Percentiles rank a stretch among this genome's conserved stretches.
phyloP scores from a whole-genome alignment of 1,140 invertebrate genomes.

The Pectinophora gossypiella region DNA sequence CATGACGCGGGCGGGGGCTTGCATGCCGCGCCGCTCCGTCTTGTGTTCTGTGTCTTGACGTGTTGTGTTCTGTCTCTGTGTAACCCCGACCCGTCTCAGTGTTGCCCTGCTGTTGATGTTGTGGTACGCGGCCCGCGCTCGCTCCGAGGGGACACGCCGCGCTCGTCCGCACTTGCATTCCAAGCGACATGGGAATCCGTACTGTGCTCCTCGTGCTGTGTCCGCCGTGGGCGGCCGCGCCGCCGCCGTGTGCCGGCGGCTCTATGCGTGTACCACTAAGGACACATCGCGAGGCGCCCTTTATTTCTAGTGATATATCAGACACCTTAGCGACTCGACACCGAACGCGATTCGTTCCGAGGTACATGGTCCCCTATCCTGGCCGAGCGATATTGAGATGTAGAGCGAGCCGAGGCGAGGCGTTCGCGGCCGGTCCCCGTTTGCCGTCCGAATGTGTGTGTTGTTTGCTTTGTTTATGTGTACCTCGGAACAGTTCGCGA shows the following conservation, averaged over 20 bases:
- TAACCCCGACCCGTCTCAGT: slow-evolving; percentile 44
- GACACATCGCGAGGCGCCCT: slow-evolving; percentile 38
- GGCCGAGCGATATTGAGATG: slow-evolving; percentile 75
- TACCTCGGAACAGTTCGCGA: slow-evolving; percentile 70
- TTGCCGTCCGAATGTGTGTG: slow-evolving; percentile 54
- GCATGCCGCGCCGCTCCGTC: slow-evolving; percentile 57
- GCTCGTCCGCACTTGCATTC: slow-evolving; percentile 70
- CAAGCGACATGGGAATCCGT: slow-evolving; percentile 74
- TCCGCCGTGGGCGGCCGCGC: slow-evolving; percentile 24
- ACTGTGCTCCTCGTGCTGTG: slow-evolving; percentile 42
- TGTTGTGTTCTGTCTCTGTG: slow-evolving; percentile 64
- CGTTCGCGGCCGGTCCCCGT: slow-evolving; percentile 54
- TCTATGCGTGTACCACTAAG: too few species aligned
- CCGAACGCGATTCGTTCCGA: slow-evolving; percentile 73
- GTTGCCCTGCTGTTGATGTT: slow-evolving; percentile 54
- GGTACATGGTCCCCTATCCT: slow-evolving; percentile 75
- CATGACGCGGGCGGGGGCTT: slow-evolving; percentile 64
- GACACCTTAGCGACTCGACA: slow-evolving; percentile 46
- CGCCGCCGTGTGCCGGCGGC: too few species aligned
- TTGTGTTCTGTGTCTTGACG: slow-evolving; percentile 73
- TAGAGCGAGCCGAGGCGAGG: slow-evolving; percentile 63
- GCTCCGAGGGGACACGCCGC: slow-evolving; percentile 44
- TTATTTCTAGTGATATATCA: slow-evolving; percentile 44
- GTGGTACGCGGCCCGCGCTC: slow-evolving; percentile 34
- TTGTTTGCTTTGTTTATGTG: slow-evolving; percentile 68